Conservation (phyloP, 2,797 vertebrate genomes). For the Rallus crepitans region DNA sequence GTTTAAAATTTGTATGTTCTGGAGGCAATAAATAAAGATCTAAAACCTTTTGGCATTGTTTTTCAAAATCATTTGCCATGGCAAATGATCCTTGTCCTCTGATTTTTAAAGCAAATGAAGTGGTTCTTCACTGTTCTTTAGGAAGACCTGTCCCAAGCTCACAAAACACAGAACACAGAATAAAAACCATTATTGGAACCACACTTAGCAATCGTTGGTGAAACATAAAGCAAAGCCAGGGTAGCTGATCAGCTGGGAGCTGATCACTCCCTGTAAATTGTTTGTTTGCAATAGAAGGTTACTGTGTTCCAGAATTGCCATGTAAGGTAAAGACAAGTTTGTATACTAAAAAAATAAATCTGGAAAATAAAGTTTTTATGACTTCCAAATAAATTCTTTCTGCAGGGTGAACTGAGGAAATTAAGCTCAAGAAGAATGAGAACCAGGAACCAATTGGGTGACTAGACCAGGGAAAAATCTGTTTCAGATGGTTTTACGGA, state of each 20-base stretch:
- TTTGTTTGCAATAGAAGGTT: fast-evolving
- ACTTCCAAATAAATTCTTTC: not conserved
- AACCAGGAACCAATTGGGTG: not conserved
- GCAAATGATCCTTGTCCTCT: not conserved
- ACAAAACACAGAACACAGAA: not conserved
- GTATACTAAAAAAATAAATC: not conserved
- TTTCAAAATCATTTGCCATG: not conserved
- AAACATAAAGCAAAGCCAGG: not conserved
- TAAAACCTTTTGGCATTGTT: not conserved
- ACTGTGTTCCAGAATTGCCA: not conserved
- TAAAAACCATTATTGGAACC: not conserved
- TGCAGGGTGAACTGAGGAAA: fast-evolving
- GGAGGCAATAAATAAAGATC: not conserved
- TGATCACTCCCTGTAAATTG: fast-evolving
- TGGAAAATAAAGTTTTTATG: not conserved
- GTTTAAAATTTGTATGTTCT: not conserved
- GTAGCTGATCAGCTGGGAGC: not conserved
- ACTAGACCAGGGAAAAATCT: not conserved
- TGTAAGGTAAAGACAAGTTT: not conserved
- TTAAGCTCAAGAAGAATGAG: not conserved
- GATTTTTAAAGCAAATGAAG: not conserved
- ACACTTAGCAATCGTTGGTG: not conserved
- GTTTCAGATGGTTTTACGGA: not conserved
- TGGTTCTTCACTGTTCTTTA: not conserved
- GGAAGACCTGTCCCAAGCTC: not conserved